These are phyloP conservation scores for Myathropa florea DNA, from an alignment of 2,888 invertebrate genomes.

Conservation along the genomic window DNA sequence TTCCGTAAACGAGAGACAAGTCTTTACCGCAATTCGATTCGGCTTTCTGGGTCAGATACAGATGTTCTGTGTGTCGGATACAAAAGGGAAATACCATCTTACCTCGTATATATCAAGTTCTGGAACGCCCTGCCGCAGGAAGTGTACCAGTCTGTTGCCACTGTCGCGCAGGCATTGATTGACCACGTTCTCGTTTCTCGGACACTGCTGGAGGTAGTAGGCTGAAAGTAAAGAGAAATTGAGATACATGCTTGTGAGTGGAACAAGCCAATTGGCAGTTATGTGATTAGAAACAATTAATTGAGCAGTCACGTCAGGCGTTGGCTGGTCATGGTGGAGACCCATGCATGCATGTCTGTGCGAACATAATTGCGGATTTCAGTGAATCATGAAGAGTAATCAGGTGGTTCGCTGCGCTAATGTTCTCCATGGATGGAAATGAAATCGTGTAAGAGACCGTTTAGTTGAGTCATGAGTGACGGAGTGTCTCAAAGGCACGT, in stretches of 20 bases:
- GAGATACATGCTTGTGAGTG: not conserved
- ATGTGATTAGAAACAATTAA: constrained; percentile 12
- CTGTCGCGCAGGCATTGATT: constrained; percentile 88
- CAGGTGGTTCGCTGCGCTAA: too few relatives aligned
- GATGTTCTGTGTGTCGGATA: not conserved
- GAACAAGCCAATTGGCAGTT: not conserved
- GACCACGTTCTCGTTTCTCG: constrained; percentile 85
- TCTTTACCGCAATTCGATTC: not conserved
- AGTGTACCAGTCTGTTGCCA: constrained; percentile 87
- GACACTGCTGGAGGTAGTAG: constrained; percentile 88
- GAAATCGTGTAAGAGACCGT: too few relatives aligned
- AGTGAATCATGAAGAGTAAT: not conserved
- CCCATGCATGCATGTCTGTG: not conserved
- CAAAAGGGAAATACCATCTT: constrained; percentile 46
- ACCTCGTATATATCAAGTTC: constrained; percentile 87
- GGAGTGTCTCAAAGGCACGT: too few relatives aligned
- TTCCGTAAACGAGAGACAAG: not conserved
- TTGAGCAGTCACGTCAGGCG: constrained; percentile 13
- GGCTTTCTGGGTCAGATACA: not conserved
- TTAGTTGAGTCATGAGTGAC: too few relatives aligned
- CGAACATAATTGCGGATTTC: not conserved
- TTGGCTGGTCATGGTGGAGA: not conserved
- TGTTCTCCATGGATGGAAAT: too few relatives aligned
- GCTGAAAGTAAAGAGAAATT: constrained; percentile 79
- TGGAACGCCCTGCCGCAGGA: constrained; percentile 88